Percentiles rank a stretch among this genome's conserved stretches.
phyloP scores from a whole-genome alignment of 2,888 invertebrate species.

The Platycheirus rosarum region DNA sequence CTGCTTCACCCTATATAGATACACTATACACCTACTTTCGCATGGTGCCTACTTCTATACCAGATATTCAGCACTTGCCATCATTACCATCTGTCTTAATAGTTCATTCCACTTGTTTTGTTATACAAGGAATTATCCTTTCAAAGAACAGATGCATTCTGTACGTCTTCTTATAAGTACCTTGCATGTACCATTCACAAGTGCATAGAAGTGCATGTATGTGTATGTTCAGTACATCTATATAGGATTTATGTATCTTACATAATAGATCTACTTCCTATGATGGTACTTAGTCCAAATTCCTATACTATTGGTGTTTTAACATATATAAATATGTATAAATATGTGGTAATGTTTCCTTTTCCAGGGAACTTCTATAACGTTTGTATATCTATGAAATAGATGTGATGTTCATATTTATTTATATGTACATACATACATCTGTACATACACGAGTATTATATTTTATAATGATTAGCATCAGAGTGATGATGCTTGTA shows the following conservation, averaged over 20 bases:
- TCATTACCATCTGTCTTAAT: constrained; percentile 40
- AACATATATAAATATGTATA: not conserved
- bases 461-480: constrained; percentile 48
- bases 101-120: constrained; percentile 44
- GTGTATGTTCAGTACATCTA: constrained; percentile 8
- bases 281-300: not conserved
- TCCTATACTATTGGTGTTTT: not conserved
- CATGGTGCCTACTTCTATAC: not conserved
- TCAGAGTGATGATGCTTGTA: constrained; percentile 15
- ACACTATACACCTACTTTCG: not conserved
- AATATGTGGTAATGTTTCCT: constrained; percentile 22
- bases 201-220: too few species aligned
- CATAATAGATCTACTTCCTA: constrained; percentile 15
- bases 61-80: constrained; percentile 8
- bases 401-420: too few species aligned
- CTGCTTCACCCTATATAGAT: not conserved
- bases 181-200: constrained; percentile 16
- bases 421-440: not conserved
- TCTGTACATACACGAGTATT: not conserved
- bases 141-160: constrained; percentile 27
- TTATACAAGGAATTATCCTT: constrained; percentile 42
- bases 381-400: constrained; percentile 4
- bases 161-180: constrained; percentile 23
- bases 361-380: constrained; percentile 28
- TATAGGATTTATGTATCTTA: not conserved